Conservation (phyloP, 2,888 invertebrate species). For the Megamerina dolium region DNA sequence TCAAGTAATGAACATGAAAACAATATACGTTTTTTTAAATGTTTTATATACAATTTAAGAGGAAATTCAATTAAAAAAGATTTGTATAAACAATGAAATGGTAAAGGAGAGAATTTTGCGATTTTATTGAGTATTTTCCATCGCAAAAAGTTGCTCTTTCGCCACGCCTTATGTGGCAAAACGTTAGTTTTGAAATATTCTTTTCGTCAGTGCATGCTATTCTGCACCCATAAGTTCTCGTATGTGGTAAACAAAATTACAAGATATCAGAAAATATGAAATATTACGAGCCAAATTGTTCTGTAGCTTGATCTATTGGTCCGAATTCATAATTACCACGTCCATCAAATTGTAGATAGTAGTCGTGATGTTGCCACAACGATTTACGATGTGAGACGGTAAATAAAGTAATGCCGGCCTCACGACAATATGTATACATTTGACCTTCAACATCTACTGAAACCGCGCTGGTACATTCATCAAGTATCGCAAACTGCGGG, state of each 20-base stretch:
- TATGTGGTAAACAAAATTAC: too few relatives aligned
- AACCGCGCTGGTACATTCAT: slow-evolving; percentile 98
- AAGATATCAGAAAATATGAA: too few relatives aligned
- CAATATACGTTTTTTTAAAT: too few relatives aligned
- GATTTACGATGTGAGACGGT: slow-evolving; percentile 97
- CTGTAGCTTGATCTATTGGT: slow-evolving; percentile 76
- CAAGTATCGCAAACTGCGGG: slow-evolving; percentile 97
- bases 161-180: too few relatives aligned
- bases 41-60: too few relatives aligned
- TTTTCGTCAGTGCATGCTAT: background rate
- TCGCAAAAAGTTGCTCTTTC: too few relatives aligned
- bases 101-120: too few relatives aligned
- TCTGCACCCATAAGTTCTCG: too few relatives aligned
- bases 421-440: slow-evolving; percentile 92
- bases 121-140: too few relatives aligned
- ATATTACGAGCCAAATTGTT: slow-evolving; percentile 85
- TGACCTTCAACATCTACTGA: slow-evolving; percentile 97
- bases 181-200: background rate
- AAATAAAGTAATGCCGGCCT: slow-evolving; percentile 82
- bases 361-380: slow-evolving; percentile 96
- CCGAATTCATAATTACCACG: slow-evolving; percentile 84
- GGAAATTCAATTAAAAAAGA: too few relatives aligned
- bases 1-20: too few relatives aligned
- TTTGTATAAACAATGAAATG: too few relatives aligned
- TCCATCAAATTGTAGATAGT: slow-evolving; percentile 93